Evolutionary conservation across 2,113 vertebrate species (phyloP).

Genomic region (Romanogobio albipinnatus): DNA sequence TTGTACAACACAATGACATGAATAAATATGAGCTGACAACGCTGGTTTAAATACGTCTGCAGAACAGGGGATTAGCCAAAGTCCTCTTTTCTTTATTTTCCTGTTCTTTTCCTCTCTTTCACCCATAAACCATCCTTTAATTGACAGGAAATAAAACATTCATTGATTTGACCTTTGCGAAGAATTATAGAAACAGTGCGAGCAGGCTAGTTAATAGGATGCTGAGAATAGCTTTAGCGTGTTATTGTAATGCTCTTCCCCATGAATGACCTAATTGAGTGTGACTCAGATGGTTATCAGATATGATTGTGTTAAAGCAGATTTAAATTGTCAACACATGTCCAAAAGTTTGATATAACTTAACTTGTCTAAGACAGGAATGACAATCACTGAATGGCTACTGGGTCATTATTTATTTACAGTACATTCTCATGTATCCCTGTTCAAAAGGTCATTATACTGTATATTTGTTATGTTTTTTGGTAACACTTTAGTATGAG

Average conservation of each 20-base stretch:
- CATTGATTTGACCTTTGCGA: slow-evolving; percentile 64
- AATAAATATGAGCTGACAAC: slow-evolving; percentile 76
- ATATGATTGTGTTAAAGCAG: slow-evolving; percentile 34
- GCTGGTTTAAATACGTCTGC: slow-evolving; percentile 76
- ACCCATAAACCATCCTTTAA: slow-evolving; percentile 65
- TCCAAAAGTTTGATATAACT: slow-evolving; percentile 27
- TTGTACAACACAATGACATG: slow-evolving; percentile 79
- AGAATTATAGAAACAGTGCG: slow-evolving; percentile 20
- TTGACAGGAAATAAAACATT: slow-evolving; percentile 63
- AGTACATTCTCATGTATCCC: not conserved
- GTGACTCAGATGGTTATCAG: slow-evolving; percentile 48
- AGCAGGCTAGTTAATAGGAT: slow-evolving; percentile 18
- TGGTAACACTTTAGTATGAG: too few relatives aligned
- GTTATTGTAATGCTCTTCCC: slow-evolving; percentile 32
- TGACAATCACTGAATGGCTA: not conserved
- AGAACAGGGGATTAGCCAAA: slow-evolving; percentile 61
- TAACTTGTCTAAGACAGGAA: slow-evolving; percentile 37
- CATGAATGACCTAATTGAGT: slow-evolving; percentile 46
- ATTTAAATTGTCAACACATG: slow-evolving; percentile 45
- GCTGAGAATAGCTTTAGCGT: slow-evolving; percentile 25
- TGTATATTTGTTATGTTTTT: too few relatives aligned
- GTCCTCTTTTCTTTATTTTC: slow-evolving; percentile 34
- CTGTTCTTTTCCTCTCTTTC: slow-evolving; percentile 32
- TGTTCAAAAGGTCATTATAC: not conserved
- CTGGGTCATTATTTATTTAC: not conserved